Evolutionary conservation across 2,113 vertebrate genomes (phyloP).

Genomic region (Dendropsophus ebraccatus): DNA sequence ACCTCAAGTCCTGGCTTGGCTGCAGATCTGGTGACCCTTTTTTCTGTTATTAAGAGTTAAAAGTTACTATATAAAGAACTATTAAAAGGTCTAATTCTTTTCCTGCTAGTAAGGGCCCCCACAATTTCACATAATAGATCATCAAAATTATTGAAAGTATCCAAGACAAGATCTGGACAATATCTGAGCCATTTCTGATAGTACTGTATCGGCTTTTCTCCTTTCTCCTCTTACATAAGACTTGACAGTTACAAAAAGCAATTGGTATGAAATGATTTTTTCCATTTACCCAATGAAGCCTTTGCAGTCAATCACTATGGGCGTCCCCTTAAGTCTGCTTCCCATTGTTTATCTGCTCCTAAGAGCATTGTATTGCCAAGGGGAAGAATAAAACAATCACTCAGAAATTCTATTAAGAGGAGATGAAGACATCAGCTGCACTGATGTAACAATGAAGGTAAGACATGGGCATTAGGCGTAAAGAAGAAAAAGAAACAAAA

Average conservation of each 20-base stretch:
- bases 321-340: not conserved
- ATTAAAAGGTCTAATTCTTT: no score
- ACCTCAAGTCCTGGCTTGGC: no score
- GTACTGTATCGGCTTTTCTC: not conserved
- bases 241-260: not conserved
- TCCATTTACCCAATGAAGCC: not conserved
- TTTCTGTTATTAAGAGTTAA: no score
- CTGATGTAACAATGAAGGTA: slow-evolving; percentile 2
- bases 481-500: slow-evolving; percentile 4
- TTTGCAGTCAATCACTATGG: not conserved
- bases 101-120: no score
- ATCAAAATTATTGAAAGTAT: no score
- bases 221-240: not conserved
- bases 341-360: not conserved
- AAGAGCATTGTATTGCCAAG: not conserved
- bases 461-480: not conserved
- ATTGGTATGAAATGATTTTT: not conserved
- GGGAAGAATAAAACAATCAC: slow-evolving; percentile 9
- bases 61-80: no score
- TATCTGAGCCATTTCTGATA: not conserved
- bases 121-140: no score
- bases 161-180: no score
- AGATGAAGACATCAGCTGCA: slow-evolving; percentile 32
- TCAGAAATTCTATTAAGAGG: slow-evolving; percentile 12
- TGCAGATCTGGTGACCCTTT: no score